Conservation (phyloP, 2,888 invertebrate species). For the Xanthorhoe designata region DNA sequence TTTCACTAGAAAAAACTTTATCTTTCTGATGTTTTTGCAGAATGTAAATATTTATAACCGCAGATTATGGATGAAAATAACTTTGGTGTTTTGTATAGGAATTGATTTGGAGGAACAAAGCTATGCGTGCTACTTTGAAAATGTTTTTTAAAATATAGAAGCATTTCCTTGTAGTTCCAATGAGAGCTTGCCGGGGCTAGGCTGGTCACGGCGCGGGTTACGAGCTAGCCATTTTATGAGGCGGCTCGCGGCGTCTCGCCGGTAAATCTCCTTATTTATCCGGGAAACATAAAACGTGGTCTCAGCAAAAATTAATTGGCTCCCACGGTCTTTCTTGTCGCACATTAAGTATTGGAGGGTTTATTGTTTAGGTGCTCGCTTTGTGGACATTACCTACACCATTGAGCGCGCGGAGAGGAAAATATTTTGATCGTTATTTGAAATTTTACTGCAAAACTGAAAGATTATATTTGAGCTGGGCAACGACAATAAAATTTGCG, state of each 20-base stretch:
- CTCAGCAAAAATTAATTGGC: slow-evolving; percentile 84
- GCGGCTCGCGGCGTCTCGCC: slow-evolving; percentile 70
- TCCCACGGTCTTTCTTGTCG: slow-evolving; percentile 73
- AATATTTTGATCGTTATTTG: slow-evolving; percentile 31
- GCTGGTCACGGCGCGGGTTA: slow-evolving; percentile 71
- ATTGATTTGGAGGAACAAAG: neutral
- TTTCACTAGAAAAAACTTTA: neutral
- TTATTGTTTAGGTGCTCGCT: slow-evolving; percentile 58
- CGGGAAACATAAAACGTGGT: slow-evolving; percentile 81
- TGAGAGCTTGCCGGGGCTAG: slow-evolving; percentile 60
- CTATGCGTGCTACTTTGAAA: neutral
- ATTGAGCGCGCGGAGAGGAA: slow-evolving; percentile 23
- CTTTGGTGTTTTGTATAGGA: neutral
- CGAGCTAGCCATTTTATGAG: slow-evolving; percentile 78
- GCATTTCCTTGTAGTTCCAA: slow-evolving; percentile 9
- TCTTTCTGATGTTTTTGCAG: neutral
- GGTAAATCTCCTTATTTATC: slow-evolving; percentile 84
- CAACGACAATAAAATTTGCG: slow-evolving; percentile 23
- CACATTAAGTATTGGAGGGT: slow-evolving; percentile 71
- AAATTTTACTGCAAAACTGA: slow-evolving; percentile 32
- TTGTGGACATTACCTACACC: slow-evolving; percentile 29
- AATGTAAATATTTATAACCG: neutral
- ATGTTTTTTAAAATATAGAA: neutral
- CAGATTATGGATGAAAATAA: neutral
- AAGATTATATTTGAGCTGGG: slow-evolving; percentile 28